A percentile compares a stretch with the other conserved stretches of the same genome.
phyloP scores from a whole-genome alignment of 2,888 invertebrate genomes.

The Harpagoxenus sublaevis region DNA sequence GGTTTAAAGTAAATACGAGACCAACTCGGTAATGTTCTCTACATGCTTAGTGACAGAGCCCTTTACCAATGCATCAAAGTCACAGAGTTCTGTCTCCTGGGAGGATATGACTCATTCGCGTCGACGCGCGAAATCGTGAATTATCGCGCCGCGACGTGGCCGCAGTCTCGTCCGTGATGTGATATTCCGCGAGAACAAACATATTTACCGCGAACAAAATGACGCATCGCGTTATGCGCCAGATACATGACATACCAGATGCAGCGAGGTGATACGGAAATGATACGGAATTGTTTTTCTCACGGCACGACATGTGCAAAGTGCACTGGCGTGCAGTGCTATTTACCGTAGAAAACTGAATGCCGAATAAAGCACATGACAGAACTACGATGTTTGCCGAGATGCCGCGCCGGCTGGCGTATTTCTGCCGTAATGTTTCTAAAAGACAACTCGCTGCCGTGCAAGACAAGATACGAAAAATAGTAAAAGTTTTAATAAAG shows the following conservation, averaged over 20 bases:
- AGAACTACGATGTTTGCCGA: slow-evolving; percentile 26
- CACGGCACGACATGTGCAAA: slow-evolving; percentile 21
- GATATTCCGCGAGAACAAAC: slow-evolving; percentile 38
- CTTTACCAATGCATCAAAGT: slow-evolving; percentile 22
- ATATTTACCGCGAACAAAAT: slow-evolving; percentile 33
- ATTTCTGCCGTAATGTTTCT: slow-evolving; percentile 11
- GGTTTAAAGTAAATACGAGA: background rate
- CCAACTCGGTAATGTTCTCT: background rate
- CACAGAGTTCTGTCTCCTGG: background rate
- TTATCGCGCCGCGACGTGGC: background rate
- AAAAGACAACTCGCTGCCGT: background rate
- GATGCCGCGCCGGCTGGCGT: background rate
- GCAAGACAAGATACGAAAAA: background rate
- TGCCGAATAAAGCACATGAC: background rate
- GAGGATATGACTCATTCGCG: slow-evolving; percentile 40
- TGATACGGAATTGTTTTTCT: slow-evolving; percentile 50
- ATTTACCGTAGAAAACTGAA: slow-evolving; percentile 25
- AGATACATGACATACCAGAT: background rate
- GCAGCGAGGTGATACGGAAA: background rate
- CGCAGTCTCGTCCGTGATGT: background rate
- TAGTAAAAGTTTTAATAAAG: slow-evolving; percentile 1
- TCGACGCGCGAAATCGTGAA: slow-evolving; percentile 32
- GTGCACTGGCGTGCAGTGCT: slow-evolving; percentile 10
- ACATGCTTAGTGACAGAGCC: background rate
- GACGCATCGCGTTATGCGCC: slow-evolving; percentile 5